Base-by-base conservation (phyloP, 2,113 vertebrate species). In the Propithecus coquereli region DNA sequence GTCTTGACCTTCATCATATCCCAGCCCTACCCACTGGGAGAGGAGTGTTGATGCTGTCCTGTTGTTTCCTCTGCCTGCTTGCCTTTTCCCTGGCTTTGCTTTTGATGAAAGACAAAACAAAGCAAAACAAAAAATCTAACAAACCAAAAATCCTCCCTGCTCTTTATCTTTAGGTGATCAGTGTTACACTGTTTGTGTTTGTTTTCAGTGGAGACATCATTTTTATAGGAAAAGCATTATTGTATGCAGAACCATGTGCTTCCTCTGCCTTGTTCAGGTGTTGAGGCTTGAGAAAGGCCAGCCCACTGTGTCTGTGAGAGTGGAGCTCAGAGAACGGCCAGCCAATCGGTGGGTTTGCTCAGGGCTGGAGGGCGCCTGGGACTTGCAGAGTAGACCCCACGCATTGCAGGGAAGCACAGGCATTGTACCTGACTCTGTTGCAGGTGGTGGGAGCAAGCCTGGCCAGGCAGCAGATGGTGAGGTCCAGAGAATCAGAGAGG, bases 51-150 rank as follows among this genome's bases (percentile, higher is more conserved):
- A 96, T 47, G 45, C 43, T 25, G 40, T 88, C 81, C 85, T 94
- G 13, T 88, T 95, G 82, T 96, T 95, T 88, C 93, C 89, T 86
- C 50, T 23, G 25, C 65, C 70, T 43, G 61, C 86, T 81, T 97
- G 93, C 88, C 76, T 86, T 96, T 90, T 83, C 77, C 7, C 30
- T 20, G 68, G 66, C 77, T 95, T 82, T 76, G 88, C 63, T 92
- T 71, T 88, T 71, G 54, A 5, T 34, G 43, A 25, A 80, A 94
- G 63, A 74, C 77, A 84, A 94, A 97, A 65, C 81, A 91, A 88
- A 89, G 73, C 52, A 84, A 94, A 85, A 25, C 14, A 70, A 65
- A 90, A 90, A 76, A 17, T 10, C 59, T n/a, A 57, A 34, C 27
- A 43, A 66, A 57, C 34, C 27, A 18, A 20, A 68, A 34, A 32